Conservation (phyloP, 2,113 vertebrate species). For the Spermophilus dauricus region DNA sequence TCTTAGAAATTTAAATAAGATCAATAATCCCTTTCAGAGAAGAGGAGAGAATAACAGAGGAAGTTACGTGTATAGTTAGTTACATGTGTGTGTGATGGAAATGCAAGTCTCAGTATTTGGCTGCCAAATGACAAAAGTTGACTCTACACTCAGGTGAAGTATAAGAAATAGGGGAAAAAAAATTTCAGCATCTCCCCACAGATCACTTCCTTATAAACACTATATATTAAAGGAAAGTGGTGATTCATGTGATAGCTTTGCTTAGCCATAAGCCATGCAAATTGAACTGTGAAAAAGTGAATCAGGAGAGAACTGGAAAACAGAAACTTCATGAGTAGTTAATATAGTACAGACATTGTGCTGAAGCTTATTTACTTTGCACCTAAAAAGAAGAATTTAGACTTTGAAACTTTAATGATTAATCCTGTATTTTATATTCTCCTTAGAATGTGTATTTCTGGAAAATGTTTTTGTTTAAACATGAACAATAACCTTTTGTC, state of each 20-base stretch:
- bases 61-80: neutral
- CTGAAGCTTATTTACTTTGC: neutral
- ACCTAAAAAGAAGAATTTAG: constrained; percentile 7
- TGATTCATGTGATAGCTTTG: neutral
- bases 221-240: neutral
- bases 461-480: constrained; percentile 53
- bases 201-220: neutral
- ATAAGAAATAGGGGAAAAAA: neutral
- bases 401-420: constrained; percentile 43
- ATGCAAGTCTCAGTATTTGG: neutral
- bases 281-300: neutral
- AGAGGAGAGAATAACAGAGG: neutral
- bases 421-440: neutral
- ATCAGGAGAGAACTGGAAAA: neutral
- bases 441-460: constrained; percentile 13
- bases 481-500: constrained; percentile 9
- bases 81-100: neutral
- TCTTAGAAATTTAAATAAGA: constrained; percentile 22
- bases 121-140: neutral
- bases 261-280: neutral
- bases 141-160: neutral
- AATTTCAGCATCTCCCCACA: neutral
- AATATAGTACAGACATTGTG: neutral
- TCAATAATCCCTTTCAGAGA: neutral
- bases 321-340: constrained; percentile 7